A percentile compares a stretch with the other conserved stretches of the same genome.
Conservation (phyloP, 2,113 vertebrate genomes). For the Tichodroma muraria region DNA sequence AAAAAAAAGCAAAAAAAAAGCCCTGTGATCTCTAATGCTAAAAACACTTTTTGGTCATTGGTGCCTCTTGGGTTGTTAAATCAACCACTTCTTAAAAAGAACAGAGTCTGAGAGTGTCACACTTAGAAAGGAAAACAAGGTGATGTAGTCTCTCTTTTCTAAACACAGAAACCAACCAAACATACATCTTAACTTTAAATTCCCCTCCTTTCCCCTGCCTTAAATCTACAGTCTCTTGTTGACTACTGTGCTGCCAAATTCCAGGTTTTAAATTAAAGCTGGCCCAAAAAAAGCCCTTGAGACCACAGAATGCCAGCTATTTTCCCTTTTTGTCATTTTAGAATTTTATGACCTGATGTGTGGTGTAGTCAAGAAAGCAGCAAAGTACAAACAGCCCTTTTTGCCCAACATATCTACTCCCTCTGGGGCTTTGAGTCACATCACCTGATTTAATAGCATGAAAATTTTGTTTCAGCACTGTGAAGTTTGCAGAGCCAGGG, state of each 20-base stretch:
- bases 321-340: slow-evolving; percentile 27
- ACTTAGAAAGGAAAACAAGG: slow-evolving; percentile 17
- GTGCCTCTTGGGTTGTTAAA: background rate
- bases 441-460: background rate
- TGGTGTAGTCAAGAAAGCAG: background rate
- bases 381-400: background rate
- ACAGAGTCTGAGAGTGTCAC: background rate
- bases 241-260: background rate
- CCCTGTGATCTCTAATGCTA: background rate
- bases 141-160: background rate
- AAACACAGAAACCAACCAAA: slow-evolving; percentile 36
- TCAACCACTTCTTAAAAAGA: background rate
- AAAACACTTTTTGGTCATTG: background rate
- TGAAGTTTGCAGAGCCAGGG: background rate
- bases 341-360: background rate
- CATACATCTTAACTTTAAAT: background rate
- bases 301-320: background rate
- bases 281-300: background rate
- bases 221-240: slow-evolving; percentile 25
- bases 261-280: slow-evolving; percentile 40
- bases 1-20: background rate
- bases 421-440: background rate
- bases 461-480: background rate
- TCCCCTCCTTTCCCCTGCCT: background rate
- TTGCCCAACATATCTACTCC: background rate